Conservation (phyloP, 2,888 invertebrate species). For the Phania funesta region DNA sequence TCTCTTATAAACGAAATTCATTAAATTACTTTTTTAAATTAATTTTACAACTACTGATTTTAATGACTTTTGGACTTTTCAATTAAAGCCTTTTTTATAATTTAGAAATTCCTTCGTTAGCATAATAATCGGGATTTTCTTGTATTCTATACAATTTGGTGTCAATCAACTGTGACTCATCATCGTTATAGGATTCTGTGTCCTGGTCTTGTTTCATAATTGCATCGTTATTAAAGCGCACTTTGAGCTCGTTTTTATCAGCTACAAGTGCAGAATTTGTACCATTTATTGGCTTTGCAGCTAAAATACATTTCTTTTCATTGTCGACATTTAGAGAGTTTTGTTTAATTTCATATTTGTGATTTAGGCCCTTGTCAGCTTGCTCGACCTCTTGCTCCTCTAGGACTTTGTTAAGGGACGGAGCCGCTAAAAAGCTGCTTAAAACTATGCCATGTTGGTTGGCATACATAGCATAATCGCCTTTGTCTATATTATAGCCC, state of each 20-base stretch:
- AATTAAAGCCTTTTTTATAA: constrained; percentile 63
- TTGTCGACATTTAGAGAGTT: constrained; percentile 43
- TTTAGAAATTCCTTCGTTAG: constrained; percentile 75
- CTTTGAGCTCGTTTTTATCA: constrained; percentile 56
- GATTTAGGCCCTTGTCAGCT: not conserved
- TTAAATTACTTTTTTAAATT: constrained; percentile 1
- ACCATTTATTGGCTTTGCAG: not conserved
- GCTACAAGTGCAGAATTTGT: not conserved
- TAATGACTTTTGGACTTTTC: constrained; percentile 4
- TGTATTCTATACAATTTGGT: constrained; percentile 48
- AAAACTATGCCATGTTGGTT: constrained; percentile 66
- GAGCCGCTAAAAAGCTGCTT: constrained; percentile 63
- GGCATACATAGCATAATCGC: constrained; percentile 67
- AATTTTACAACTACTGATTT: constrained; percentile 4
- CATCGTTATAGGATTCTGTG: constrained; percentile 41
- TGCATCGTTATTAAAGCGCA: constrained; percentile 51
- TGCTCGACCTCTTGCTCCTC: constrained; percentile 42
- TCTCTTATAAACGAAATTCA: constrained; percentile 27
- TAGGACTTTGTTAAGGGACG: constrained; percentile 46
- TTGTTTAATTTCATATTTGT: constrained; percentile 37
- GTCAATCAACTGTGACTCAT: constrained; percentile 65
- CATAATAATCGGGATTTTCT: constrained; percentile 71
- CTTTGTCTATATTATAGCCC: constrained; percentile 66
- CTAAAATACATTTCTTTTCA: constrained; percentile 9
- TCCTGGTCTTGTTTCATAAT: constrained; percentile 47